Evolutionary conservation across 1,140 invertebrate species (phyloP).

Genomic region (Dendrolimus punctatus): DNA sequence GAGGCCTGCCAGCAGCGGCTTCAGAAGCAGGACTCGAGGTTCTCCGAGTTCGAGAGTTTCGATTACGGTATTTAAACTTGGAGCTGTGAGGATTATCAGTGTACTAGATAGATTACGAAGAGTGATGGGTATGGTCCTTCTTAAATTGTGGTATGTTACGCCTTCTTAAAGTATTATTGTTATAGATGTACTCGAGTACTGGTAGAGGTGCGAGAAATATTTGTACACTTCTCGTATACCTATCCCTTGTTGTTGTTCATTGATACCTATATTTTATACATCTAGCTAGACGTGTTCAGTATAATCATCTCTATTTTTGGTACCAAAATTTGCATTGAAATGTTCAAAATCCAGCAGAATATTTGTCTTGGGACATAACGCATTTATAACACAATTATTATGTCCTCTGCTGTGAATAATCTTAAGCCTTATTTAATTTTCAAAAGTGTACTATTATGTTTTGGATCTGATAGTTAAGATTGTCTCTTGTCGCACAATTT

Average conservation of each 20-base stretch:
- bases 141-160: slow-evolving; percentile 60
- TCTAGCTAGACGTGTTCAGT: slow-evolving; percentile 67
- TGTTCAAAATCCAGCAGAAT: slow-evolving; percentile 32
- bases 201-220: slow-evolving; percentile 63
- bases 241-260: slow-evolving; percentile 69
- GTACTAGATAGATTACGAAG: slow-evolving; percentile 62
- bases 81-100: slow-evolving; percentile 66
- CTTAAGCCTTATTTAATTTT: too few species aligned
- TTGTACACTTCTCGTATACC: slow-evolving; percentile 68
- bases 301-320: slow-evolving; percentile 69
- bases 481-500: too few species aligned
- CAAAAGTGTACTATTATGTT: too few species aligned
- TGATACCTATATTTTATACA: slow-evolving; percentile 70
- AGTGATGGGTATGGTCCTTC: slow-evolving; percentile 52
- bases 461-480: too few species aligned
- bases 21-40: slow-evolving; percentile 89
- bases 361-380: slow-evolving; percentile 1
- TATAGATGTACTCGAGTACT: slow-evolving; percentile 58
- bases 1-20: slow-evolving; percentile 90
- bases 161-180: slow-evolving; percentile 70
- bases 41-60: slow-evolving; percentile 86
- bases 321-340: slow-evolving; percentile 55
- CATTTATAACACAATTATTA: too few species aligned
- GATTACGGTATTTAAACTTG: slow-evolving; percentile 77
- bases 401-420: slow-evolving; percentile 18